A percentile compares a stretch with the other conserved stretches of the same genome.
Conservation (phyloP, 2,797 vertebrate species). For the Gadopsis marmoratus region DNA sequence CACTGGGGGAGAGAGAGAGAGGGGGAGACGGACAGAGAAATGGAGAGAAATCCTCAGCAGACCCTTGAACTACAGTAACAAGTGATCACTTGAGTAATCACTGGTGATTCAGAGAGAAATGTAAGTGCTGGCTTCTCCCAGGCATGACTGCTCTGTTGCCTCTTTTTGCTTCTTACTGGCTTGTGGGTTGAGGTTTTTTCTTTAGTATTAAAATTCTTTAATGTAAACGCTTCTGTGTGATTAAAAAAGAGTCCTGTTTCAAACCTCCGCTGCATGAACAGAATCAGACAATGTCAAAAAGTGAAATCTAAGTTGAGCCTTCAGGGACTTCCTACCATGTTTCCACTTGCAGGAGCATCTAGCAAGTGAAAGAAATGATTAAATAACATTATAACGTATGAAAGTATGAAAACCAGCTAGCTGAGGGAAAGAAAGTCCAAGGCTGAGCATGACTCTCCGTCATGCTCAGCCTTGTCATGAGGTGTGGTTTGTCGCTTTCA, state of each 20-base stretch:
- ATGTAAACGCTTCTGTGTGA: constrained; percentile 26
- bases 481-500: constrained; percentile 76
- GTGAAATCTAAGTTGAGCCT: not conserved
- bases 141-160: constrained; percentile 69
- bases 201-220: constrained; percentile 32
- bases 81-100: constrained; percentile 81
- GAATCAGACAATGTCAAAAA: constrained; percentile 19
- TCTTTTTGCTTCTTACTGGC: constrained; percentile 52
- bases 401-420: constrained; percentile 4
- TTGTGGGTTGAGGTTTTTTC: constrained; percentile 31
- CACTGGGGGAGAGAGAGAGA: constrained; percentile 62
- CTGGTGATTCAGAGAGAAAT: constrained; percentile 79
- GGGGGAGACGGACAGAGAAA: constrained; percentile 67
- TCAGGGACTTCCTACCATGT: not conserved
- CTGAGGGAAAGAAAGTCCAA: constrained; percentile 7
- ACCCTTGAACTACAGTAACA: constrained; percentile 74
- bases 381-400: constrained; percentile 14
- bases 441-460: constrained; percentile 44
- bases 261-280: constrained; percentile 22
- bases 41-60: constrained; percentile 72
- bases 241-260: constrained; percentile 24
- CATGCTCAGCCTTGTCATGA: constrained; percentile 74
- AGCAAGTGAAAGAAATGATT: not conserved
- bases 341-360: constrained; percentile 19
- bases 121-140: constrained; percentile 78